These are phyloP conservation scores for Apogon hyalosoma DNA, from an alignment of 2,797 vertebrate genomes.

Conservation along the genomic window DNA sequence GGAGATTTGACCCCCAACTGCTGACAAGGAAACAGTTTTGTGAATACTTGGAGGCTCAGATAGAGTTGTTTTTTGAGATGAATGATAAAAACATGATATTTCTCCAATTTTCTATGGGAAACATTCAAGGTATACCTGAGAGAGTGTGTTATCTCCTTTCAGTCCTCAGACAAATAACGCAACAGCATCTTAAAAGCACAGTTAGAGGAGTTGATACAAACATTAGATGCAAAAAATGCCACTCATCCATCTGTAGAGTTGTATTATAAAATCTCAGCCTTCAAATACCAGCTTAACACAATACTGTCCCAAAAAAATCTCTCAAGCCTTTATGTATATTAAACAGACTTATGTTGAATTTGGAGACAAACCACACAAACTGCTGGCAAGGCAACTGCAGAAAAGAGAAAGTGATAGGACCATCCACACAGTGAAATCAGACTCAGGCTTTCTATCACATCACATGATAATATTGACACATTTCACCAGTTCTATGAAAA, in stretches of 20 bases:
- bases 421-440: no score
- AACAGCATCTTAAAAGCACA: neutral
- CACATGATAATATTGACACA: neutral
- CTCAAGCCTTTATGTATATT: no score
- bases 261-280: no score
- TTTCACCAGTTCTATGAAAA: neutral
- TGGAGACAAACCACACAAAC: no score
- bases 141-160: neutral
- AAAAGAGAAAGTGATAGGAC: no score
- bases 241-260: neutral
- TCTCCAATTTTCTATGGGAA: slow-evolving; percentile 1
- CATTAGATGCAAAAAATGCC: neutral
- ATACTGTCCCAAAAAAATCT: no score
- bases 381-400: no score
- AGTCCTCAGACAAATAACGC: neutral
- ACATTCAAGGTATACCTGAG: slow-evolving; percentile 5
- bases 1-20: slow-evolving; percentile 9
- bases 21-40: neutral
- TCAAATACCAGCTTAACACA: no score
- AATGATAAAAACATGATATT: neutral
- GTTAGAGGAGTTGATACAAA: neutral
- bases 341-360: no score
- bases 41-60: slow-evolving; percentile 1
- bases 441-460: neutral
- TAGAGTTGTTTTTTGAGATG: slow-evolving; percentile 1